Evolutionary conservation across 2,888 invertebrate genomes (phyloP).

Genomic region (Drosophila kokeensis): DNA sequence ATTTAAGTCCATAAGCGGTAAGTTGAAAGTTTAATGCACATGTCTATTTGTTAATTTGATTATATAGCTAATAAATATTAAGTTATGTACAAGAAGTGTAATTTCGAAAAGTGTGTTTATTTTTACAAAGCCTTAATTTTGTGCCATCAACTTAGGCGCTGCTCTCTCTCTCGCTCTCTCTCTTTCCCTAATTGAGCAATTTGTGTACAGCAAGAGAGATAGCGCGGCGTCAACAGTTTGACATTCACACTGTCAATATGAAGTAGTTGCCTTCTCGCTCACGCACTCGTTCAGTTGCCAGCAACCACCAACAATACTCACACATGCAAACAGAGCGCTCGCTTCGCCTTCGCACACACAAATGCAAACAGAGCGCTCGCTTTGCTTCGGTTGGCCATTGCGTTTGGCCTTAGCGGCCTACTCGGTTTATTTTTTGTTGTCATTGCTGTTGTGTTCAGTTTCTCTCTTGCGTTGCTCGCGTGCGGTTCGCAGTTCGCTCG

Average conservation of each 20-base stretch:
- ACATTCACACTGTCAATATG: slow-evolving; percentile 7
- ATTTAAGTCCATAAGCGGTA: neutral
- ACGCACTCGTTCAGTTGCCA: slow-evolving; percentile 5
- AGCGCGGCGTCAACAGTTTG: slow-evolving; percentile 38
- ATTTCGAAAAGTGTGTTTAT: neutral
- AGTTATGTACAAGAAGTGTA: neutral
- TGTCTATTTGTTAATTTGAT: neutral
- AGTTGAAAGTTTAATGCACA: neutral
- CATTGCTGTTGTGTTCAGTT: slow-evolving; percentile 53
- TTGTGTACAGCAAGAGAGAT: slow-evolving; percentile 16
- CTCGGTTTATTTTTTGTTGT: slow-evolving; percentile 8
- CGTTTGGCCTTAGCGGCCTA: slow-evolving; percentile 45
- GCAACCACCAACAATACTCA: slow-evolving; percentile 47
- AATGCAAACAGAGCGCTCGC: slow-evolving; percentile 33
- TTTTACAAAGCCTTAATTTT: neutral
- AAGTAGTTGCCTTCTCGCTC: slow-evolving; percentile 49
- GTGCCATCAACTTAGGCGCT: slow-evolving; percentile 2
- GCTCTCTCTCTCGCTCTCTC: slow-evolving; percentile 2
- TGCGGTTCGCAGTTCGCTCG: slow-evolving; percentile 61
- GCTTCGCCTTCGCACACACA: slow-evolving; percentile 24
- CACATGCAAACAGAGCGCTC: slow-evolving; percentile 25
- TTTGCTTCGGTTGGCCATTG: slow-evolving; percentile 64
- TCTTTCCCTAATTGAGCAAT: slow-evolving; percentile 43
- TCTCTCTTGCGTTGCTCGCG: slow-evolving; percentile 61
- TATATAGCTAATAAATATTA: neutral